A percentile compares a stretch with the other conserved stretches of the same genome.
phyloP scores from a whole-genome alignment of 1,140 invertebrate genomes.

The Frieseomelitta varia region DNA sequence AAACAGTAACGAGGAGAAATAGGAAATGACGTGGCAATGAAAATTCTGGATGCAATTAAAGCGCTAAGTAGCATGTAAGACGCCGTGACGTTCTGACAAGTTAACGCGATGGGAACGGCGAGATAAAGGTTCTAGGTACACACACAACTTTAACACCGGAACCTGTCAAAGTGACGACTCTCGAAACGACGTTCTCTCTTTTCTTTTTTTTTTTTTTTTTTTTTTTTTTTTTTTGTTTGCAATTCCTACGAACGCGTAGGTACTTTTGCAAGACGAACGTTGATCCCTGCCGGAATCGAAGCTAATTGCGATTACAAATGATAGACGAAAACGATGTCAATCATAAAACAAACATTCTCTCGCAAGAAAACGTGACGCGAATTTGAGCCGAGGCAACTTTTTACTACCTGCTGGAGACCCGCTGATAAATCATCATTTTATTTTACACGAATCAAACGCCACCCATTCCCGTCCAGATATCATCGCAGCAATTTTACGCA shows the following conservation, averaged over 20 bases:
- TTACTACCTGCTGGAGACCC: too few species aligned
- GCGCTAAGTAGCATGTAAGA: background rate
- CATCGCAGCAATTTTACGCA: background rate
- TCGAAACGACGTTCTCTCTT: background rate
- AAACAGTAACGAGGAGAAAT: background rate
- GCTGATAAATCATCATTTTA: background rate
- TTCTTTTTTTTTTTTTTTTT: too few species aligned
- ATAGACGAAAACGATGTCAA: too few species aligned
- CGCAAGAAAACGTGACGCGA: too few species aligned
- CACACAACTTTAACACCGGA: background rate
- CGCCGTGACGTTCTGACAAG: background rate
- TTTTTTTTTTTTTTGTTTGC: background rate
- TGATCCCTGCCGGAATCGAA: background rate
- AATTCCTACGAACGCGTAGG: background rate
- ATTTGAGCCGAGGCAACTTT: too few species aligned
- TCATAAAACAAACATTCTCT: too few species aligned
- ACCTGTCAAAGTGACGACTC: background rate
- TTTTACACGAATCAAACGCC: background rate
- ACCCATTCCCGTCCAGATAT: background rate
- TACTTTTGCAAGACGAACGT: background rate
- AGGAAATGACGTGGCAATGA: conserved; percentile 19
- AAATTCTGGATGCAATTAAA: conserved; percentile 6
- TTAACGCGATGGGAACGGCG: background rate
- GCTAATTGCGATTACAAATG: too few species aligned
- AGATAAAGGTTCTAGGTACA: background rate